Base-by-base conservation (phyloP, 2,113 vertebrate genomes). In the Cheilinus undulatus region DNA sequence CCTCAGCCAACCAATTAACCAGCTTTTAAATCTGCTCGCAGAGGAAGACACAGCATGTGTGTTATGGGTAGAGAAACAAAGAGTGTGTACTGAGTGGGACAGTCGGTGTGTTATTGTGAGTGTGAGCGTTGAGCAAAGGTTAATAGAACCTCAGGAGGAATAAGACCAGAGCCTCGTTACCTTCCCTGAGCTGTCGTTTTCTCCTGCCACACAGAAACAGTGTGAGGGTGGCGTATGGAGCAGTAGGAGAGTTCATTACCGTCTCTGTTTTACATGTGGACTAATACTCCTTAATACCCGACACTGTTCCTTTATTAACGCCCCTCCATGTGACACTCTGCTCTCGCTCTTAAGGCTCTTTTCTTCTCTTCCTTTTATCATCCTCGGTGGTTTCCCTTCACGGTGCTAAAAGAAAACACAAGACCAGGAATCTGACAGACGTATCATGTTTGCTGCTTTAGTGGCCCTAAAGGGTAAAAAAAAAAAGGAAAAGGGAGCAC, bases 91-190 rank as follows among this genome's bases (percentile, higher is more conserved):
- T 48, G 62, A 4, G 45, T 27, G 34, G 46, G 56, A 63, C 49
- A 56, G 51, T 17, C 48, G 30, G 42, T 13, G 20, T 54, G 15
- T 70, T 20, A 71, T 23, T 68, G 58, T 64, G 43, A 52, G 58
- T 75, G 60, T 72, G 61, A 34, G n/a, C 69, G 66, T 62, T 78
- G 50, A 69, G 66, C 52, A 82, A 86, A 88, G 81, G 81, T 88
- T 90, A 90, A 88, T 87, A 84, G 83, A 81, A 80, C 86, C 85
- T 90, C 86, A 78, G 80, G 88, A 90, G 85, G 79, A 52, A 83
- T 73, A 74, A 78, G 80, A 83, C 76, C 53, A 80, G 81, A 77
- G 73, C 67, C 70, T 74, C 77, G 80, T 81, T 86, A 70, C 71
- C 72, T 43, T 86, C 77, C 73, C 72, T 62, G 70, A 59, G 70